A percentile compares a stretch with the other conserved stretches of the same genome.
Conservation (phyloP, 1,140 invertebrate genomes). For the Micrasema minimum region DNA sequence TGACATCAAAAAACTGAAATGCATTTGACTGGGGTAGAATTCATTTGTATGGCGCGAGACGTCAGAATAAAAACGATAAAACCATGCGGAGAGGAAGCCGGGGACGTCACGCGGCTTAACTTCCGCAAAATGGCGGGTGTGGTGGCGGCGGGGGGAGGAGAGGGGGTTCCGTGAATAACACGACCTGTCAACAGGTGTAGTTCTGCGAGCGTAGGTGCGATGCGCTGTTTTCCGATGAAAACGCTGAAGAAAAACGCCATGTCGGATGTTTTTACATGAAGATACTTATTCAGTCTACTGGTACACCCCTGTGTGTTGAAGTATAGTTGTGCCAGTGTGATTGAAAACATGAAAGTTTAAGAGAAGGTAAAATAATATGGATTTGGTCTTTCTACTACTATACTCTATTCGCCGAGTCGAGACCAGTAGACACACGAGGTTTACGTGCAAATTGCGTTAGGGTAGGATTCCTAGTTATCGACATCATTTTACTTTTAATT, state of each 20-base stretch:
- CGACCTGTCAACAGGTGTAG: conserved; percentile 26
- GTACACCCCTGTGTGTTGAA: no score
- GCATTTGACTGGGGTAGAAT: conserved; percentile 21
- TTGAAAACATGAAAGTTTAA: no score
- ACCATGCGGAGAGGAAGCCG: conserved; percentile 41
- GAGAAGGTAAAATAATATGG: no score
- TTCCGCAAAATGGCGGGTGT: conserved; percentile 32
- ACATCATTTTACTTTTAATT: no score
- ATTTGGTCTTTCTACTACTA: no score
- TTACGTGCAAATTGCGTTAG: no score
- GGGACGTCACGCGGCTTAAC: conserved; percentile 42
- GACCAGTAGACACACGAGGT: no score
- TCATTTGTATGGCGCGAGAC: conserved; percentile 36
- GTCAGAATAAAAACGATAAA: conserved; percentile 47
- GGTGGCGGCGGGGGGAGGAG: neutral
- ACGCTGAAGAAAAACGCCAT: conserved; percentile 8
- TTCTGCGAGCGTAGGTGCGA: neutral
- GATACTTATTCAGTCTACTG: no score
- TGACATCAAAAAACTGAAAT: neutral
- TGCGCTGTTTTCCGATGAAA: conserved; percentile 10
- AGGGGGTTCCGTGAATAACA: conserved; percentile 16
- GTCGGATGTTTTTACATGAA: neutral
- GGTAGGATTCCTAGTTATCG: no score
- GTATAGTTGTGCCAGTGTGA: no score
- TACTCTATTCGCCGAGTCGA: no score